Base-by-base conservation (phyloP, 2,113 vertebrate species). In the Dendrocopos noguchii region DNA sequence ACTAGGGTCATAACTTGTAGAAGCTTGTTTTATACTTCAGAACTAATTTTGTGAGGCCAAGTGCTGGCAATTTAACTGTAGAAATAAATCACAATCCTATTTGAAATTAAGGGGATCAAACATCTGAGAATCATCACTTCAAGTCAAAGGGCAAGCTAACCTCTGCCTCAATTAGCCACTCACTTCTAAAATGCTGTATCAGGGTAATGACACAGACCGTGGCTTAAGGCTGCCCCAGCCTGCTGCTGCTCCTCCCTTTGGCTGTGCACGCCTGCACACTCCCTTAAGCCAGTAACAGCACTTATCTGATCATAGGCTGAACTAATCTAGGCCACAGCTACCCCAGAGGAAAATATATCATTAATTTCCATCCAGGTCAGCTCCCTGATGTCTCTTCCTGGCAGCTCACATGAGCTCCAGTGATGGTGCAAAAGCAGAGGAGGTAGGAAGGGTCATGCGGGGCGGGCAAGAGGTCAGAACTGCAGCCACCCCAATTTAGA, bases 301-400 rank as follows among this genome's bases (percentile, higher is more conserved):
- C 55, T 89, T 33, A 75, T 4, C 81, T 68, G 50, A 28, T 84
- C 81, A 33, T 4, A 52, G 5, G 3, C 88, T 9, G 75, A 75
- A 17, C 75, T 76, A 18, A 93, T 87, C 53, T 76, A 84, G 92
- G 90, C 82, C 94, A 93, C 66, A 92, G 87, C 74, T 75, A 81
- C 87, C 84, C 90, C 84, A 87, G 84, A 95, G 85, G 79, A 82
- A 93, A 94, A 91, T 7, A 1, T 0, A 91, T 46, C 78, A 79
- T 72, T 82, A 21, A 84, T 82, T 91, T 76, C 92, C 90, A 95
- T 60, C 71, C 84, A 89, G 95, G 81, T 89, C 94, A 94, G 85
- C 71, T 94, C 84, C 94, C 94, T 12, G 52, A 29, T 63, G 81
- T 3, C 74, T 80, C 76, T 5, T 60, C 42, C 72, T 4, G 6